These are phyloP conservation scores for Riparia riparia DNA, from an alignment of 2,113 vertebrate species.

Conservation along the genomic window DNA sequence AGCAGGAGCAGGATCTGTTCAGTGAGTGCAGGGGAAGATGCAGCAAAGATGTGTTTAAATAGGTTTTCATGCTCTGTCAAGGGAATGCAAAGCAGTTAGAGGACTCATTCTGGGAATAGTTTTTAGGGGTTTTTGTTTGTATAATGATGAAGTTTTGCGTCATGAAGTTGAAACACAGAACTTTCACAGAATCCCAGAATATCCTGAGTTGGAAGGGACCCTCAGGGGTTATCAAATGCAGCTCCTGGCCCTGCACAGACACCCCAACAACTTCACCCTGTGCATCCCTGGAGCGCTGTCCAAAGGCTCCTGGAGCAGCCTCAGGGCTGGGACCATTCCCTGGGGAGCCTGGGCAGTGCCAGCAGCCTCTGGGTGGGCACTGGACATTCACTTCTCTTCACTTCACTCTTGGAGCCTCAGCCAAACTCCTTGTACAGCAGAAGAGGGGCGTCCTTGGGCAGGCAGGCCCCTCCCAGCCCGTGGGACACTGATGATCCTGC, in stretches of 20 bases:
- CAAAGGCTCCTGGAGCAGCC: neutral
- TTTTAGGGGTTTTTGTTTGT: neutral
- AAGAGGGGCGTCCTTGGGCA: neutral
- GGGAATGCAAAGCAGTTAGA: neutral
- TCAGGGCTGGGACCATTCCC: neutral
- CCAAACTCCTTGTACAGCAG: neutral
- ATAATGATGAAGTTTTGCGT: neutral
- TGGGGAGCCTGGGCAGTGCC: neutral
- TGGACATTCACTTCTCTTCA: neutral
- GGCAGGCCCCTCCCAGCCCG: neutral
- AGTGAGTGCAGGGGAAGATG: neutral
- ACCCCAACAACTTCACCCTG: neutral
- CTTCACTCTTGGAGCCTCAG: neutral
- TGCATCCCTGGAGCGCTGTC: accelerated
- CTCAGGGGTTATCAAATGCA: neutral
- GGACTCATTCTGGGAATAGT: neutral
- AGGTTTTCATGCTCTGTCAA: neutral
- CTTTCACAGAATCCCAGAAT: neutral
- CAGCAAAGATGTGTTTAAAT: neutral
- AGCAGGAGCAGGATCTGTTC: neutral
- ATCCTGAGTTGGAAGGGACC: neutral
- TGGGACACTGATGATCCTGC: neutral
- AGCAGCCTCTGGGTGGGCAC: neutral
- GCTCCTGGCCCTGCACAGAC: neutral
- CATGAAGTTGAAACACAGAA: accelerated